Evolutionary conservation across 1,140 invertebrate genomes (phyloP), one percentile per base, ranked within the genome.

Genomic region (Panagrolaimus sp.): DNA sequence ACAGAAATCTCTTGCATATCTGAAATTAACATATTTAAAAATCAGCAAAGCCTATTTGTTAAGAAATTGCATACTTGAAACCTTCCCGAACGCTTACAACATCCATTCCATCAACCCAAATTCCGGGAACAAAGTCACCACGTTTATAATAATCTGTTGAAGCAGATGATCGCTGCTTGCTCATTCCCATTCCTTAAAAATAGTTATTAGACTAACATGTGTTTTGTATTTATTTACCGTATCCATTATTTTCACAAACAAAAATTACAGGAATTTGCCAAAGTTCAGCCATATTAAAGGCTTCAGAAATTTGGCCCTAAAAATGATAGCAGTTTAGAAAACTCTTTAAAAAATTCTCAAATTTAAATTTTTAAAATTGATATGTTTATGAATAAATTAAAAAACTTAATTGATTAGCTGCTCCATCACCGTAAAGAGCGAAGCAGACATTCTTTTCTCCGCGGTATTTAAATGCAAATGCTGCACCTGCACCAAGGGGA

Each of bases 361-460:
- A n/a, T n/a, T n/a, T n/a, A n/a, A n/a, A n/a, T n/a, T n/a, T n/a
- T n/a, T n/a, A n/a, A n/a, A n/a, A n/a, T n/a, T n/a, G n/a, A n/a
- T n/a, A n/a, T n/a, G n/a, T n/a, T n/a, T n/a, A n/a, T n/a, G n/a
- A n/a, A n/a, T n/a, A n/a, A n/a, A n/a, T n/a, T n/a, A n/a, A n/a
- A n/a, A n/a, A n/a, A n/a, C n/a, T n/a, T n/a, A n/a, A n/a, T 85
- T 98, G 95, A 84, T 98, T 98, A 32, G 94, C 92, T 12, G 95
- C 96, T 65, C 96, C 96, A 84, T 98, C 96, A 21, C 95, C 95
- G 80, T 96, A 98, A 26, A 96, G 84, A 0, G 93, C 85, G 24
- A 98, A 83, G 81, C 89, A 91, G 0, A 98, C 89, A 66, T 92
- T 85, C 68, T 86, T 91, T 8, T 89, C 89, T 88, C 21, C 87